Percentiles rank a stretch among this genome's conserved stretches.
These are phyloP conservation scores for Muscina levida DNA, from an alignment of 2,888 invertebrate species.

Conservation along the genomic window DNA sequence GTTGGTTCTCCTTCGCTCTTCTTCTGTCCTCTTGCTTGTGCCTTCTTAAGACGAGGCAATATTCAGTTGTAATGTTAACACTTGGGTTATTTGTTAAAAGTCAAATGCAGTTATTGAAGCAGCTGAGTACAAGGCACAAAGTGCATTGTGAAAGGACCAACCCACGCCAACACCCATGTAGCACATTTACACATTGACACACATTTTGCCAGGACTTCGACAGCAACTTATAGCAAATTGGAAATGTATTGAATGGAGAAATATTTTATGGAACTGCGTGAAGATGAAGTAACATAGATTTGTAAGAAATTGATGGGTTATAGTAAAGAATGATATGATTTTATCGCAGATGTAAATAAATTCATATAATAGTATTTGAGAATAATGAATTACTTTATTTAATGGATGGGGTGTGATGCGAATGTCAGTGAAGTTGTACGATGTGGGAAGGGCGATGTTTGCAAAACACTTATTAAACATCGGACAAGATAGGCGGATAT, in stretches of 20 bases:
- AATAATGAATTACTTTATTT: no score
- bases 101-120: constrained; percentile 52
- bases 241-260: not conserved
- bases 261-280: not conserved
- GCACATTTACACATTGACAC: not conserved
- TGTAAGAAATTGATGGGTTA: no score
- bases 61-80: constrained; percentile 57
- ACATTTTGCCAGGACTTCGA: not conserved
- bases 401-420: no score
- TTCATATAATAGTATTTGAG: no score
- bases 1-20: not conserved
- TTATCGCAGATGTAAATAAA: no score
- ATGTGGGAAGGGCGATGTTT: no score
- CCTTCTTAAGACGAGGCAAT: constrained; percentile 7
- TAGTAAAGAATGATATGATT: no score
- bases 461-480: no score
- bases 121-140: not conserved
- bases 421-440: no score
- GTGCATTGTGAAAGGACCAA: constrained; percentile 3
- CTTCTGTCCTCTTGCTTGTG: not conserved
- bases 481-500: no score
- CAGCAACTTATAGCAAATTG: not conserved
- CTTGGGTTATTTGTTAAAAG: constrained; percentile 50
- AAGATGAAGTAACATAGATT: not conserved
- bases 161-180: not conserved